A percentile compares a stretch with the other conserved stretches of the same genome.
Conservation (phyloP, 2,888 invertebrate genomes). For the Drosophila fungiperda region DNA sequence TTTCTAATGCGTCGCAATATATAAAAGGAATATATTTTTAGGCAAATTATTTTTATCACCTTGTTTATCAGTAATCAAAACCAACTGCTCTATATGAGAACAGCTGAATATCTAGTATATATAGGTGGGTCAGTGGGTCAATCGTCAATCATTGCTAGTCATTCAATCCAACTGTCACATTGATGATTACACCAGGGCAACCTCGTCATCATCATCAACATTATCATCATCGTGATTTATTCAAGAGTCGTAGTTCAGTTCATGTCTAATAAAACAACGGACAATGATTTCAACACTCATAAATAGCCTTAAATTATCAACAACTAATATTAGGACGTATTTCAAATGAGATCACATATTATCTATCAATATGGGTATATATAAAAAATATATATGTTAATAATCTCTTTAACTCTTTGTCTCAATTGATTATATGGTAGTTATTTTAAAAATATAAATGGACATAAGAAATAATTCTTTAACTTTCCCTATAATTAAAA, state of each 20-base stretch:
- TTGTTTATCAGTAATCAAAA: constrained; percentile 61
- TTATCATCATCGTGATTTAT: constrained; percentile 10
- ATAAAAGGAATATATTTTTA: constrained; percentile 40
- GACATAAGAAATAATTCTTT: neutral
- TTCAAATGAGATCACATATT: neutral
- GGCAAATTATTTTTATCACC: constrained; percentile 63
- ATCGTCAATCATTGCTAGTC: constrained; percentile 28
- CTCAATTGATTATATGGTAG: neutral
- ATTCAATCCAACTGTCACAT: constrained; percentile 53
- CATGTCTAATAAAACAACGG: neutral
- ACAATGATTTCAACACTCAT: neutral
- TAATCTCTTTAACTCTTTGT: no score
- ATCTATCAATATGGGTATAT: neutral
- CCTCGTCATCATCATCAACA: constrained; percentile 4
- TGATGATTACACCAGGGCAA: constrained; percentile 29
- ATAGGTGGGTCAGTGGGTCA: constrained; percentile 49
- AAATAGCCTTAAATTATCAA: neutral
- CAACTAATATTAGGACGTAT: neutral
- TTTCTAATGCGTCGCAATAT: constrained; percentile 68
- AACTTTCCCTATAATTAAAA: fast-evolving
- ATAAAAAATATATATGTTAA: neutral
- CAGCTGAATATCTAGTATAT: neutral
- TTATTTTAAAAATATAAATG: neutral
- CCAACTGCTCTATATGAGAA: neutral
- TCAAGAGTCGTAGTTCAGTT: constrained; percentile 4